Conservation (phyloP, 1,140 invertebrate genomes). For the Phocides pigmalion region DNA sequence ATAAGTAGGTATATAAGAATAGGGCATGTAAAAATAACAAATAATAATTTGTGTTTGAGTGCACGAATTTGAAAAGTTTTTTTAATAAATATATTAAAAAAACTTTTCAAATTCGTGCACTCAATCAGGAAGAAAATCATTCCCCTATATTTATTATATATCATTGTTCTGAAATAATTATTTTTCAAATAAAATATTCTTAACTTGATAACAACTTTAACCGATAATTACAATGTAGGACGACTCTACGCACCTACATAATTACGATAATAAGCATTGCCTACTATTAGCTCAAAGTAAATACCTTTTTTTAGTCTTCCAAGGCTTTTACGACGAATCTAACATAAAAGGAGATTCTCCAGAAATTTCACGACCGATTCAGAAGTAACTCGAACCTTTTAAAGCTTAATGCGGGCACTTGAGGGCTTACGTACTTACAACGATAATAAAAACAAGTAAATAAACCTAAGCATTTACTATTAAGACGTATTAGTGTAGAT, state of each 20-base stretch:
- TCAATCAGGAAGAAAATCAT: too few species aligned
- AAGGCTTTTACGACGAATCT: not conserved
- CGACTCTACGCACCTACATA: not conserved
- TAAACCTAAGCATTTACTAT: not conserved
- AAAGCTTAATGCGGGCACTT: not conserved
- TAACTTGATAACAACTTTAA: too few species aligned
- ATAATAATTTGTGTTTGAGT: too few species aligned
- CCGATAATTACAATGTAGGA: not conserved
- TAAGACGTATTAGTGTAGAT: not conserved
- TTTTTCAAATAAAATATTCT: too few species aligned
- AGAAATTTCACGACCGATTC: slow-evolving; percentile 12
- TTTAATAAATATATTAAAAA: too few species aligned
- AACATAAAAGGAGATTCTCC: not conserved
- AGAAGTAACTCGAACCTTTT: slow-evolving; percentile 13
- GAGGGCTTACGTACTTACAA: not conserved
- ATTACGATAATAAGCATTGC: not conserved
- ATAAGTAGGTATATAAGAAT: too few species aligned
- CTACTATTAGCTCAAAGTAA: not conserved
- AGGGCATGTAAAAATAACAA: too few species aligned
- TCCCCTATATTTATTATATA: too few species aligned
- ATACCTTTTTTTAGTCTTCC: not conserved
- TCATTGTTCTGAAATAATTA: too few species aligned
- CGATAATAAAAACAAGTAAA: not conserved
- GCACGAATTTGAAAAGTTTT: too few species aligned
- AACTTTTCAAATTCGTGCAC: too few species aligned